Conservation (phyloP, 30 jellyfish, hydroid and myxozoan genomes). For the Pseudorhiza aurosa region DNA sequence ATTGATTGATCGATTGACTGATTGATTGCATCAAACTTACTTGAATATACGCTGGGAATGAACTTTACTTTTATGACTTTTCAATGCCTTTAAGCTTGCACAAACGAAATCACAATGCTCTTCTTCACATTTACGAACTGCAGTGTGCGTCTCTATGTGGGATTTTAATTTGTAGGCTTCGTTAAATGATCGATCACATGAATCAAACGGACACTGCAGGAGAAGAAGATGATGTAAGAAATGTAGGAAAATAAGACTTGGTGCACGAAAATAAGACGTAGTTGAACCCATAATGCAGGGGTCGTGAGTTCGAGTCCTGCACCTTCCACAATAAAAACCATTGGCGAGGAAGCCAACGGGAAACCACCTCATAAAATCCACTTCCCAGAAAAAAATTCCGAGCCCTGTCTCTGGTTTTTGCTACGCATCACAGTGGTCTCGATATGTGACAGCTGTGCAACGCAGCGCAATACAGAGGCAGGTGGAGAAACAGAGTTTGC, state of each 20-base stretch:
- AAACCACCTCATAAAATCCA: too few species aligned
- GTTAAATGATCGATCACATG: conserved; percentile 18
- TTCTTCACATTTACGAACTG: not conserved
- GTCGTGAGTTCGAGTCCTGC: too few species aligned
- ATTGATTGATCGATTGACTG: too few species aligned
- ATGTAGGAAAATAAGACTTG: not conserved
- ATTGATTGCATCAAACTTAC: not conserved
- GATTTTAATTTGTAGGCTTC: conserved; percentile 47
- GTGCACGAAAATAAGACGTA: not conserved
- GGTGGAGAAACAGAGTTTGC: too few species aligned
- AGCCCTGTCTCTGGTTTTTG: too few species aligned
- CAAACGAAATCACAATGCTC: conserved; percentile 14
- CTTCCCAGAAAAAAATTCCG: too few species aligned
- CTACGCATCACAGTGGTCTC: too few species aligned
- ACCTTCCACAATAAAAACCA: too few species aligned
- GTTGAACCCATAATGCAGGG: not conserved
- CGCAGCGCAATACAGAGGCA: not conserved
- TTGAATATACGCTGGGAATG: not conserved
- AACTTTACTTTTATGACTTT: conserved; percentile 2
- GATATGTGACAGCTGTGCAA: too few species aligned
- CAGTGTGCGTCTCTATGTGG: conserved; percentile 27
- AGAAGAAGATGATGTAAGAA: not conserved
- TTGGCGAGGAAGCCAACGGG: too few species aligned
- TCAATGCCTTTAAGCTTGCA: not conserved
- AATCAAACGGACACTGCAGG: conserved; percentile 52